Evolutionary conservation across 2,888 invertebrate genomes (phyloP), one percentile per base, ranked within the genome.

Genomic region (Flabesymbios commensalis): DNA sequence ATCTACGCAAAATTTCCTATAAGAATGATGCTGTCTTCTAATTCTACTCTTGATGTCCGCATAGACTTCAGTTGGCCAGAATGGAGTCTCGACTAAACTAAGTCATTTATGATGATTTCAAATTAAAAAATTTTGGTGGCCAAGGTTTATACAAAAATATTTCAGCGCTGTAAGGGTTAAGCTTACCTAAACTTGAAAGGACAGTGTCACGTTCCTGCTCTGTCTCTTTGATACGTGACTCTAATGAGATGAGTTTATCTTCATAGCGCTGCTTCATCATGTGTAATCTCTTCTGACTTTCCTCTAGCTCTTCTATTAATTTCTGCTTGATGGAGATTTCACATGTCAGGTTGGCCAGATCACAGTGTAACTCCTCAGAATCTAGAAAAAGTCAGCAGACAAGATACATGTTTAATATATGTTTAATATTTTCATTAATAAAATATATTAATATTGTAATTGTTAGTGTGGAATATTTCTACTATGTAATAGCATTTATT

Each of bases 251-350:
- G 14, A 97, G 86, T 75, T 97, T 92, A 64, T 93, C 92, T 83
- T 98, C 97, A 83, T 97, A 98, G 78, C 96, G 94, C 67, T 89
- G 88, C 61, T 90, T 88, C 87, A 97, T 88, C 0, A 90, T 88
- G 55, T 92, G 89, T 78, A 97, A 86, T 51, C 94, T 86, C 57
- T 91, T 87, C 79, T 97, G 94, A 0, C 93, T 93, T 60, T 90
- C 84, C 81, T 98, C 97, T 69, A 98, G 83, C 76, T 97, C 94
- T 75, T 94, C 94, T 67, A 99, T 95, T 47, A 98, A 86, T 59
- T 93, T 90, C 71, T 95, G 92, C 80, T 98, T 98, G 58, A 95
- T 91, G 78, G 92, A 92, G 69, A 98, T 97, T 82, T 97, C 94
- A 49, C 91, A 91, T 59, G 93, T 94, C 19, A 98, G 84, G 10